Base-by-base conservation (phyloP, 2,888 invertebrate species). In the Kuschelorhynchus macadamiae region DNA sequence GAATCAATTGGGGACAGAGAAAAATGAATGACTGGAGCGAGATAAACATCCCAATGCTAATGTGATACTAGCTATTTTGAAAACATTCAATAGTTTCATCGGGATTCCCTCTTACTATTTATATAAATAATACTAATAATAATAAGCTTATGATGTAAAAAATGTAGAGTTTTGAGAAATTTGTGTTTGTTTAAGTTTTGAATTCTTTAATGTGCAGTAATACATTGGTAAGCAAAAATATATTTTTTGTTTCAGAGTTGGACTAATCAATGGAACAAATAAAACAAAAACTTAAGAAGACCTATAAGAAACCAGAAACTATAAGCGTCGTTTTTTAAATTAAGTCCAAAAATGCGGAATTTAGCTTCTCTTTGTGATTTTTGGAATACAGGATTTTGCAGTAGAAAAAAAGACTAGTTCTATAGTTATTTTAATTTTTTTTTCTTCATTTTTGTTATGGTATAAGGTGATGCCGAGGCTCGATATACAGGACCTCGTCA, bases 231-330 rank as follows among this genome's bases (percentile, higher is more conserved):
- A 47, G 5, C 8, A 30, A 25, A 5, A 25, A 5, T 25, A 25
- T 7, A 25, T 25, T 25, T 76, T 74, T 78, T 78, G 67, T 74
- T 71, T 81, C 79, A 87, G 87, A 86, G 86, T 73, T 87, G 87
- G 87, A 85, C 78, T 76, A 86, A 78, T 74, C 81, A 87, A 79
- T 87, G 87, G 87, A 85, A 85, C 75, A 81, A 80, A 76, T 81
- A 81, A 17, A 4, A 30, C 30, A 76, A 57, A 64, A 57, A 62
- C 71, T 60, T 68, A n/a, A 61, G 63, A 71, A 74, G 56, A 64
- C 72, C 52, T 12, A 53, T 12, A 41, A n/a, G 32, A 57, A 50
- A 41, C 8, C 32, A 44, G 33, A 74, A 80, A 80, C 80, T 80
- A 80, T 81, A 80, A 81, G 80, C 80, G 79, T 78, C 77, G 74